Conservation (phyloP, 1,140 invertebrate genomes). For the Notospermus geniculatus region DNA sequence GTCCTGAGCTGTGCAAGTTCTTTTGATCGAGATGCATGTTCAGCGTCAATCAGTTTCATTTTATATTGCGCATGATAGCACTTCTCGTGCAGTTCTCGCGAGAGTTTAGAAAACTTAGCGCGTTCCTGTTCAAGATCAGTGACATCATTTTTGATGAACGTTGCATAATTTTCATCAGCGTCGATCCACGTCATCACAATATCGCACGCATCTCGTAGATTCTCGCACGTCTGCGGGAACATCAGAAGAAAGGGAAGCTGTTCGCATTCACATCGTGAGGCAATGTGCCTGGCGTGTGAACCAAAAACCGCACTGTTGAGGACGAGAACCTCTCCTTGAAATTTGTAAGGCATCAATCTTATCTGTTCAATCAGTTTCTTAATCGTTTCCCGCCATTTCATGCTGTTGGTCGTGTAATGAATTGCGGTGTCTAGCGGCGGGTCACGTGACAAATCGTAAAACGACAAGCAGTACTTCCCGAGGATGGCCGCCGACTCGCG, state of each 20-base stretch:
- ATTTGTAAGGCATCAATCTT: conserved; percentile 8
- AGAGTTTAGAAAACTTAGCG: conserved; percentile 25
- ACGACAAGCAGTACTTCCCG: conserved; percentile 38
- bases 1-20: conserved; percentile 19
- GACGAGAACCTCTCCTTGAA: neutral
- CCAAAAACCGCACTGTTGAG: conserved; percentile 19
- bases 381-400: conserved; percentile 20
- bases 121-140: conserved; percentile 31
- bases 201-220: conserved; percentile 29
- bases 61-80: conserved; percentile 30
- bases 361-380: conserved; percentile 11
- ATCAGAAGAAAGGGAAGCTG: conserved; percentile 34
- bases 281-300: conserved; percentile 26
- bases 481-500: conserved; percentile 11
- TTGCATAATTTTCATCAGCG: conserved; percentile 35
- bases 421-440: conserved; percentile 30
- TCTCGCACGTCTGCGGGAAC: conserved; percentile 37
- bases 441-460: conserved; percentile 31
- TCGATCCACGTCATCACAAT: conserved; percentile 35
- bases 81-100: conserved; percentile 27
- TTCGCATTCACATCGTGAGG: conserved; percentile 29
- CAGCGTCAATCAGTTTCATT: conserved; percentile 26
- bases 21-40: conserved; percentile 19
- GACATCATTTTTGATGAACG: conserved; percentile 37
- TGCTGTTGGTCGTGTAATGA: conserved; percentile 33